These are phyloP conservation scores for Zeugodacus cucurbitae DNA, from an alignment of 1,140 invertebrate species.

Conservation along the genomic window DNA sequence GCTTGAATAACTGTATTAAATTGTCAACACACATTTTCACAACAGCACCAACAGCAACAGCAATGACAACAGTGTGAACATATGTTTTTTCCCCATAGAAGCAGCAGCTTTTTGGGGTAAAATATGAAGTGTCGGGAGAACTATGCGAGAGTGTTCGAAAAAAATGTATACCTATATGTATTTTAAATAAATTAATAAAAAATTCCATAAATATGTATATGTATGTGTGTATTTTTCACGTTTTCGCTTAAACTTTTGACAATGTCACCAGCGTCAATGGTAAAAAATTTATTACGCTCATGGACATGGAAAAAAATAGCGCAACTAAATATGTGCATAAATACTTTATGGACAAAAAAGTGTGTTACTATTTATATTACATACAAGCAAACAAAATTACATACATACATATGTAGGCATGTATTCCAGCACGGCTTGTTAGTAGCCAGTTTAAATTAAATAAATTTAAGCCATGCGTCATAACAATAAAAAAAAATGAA, in stretches of 20 bases:
- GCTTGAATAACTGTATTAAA: neutral
- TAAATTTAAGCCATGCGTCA: conserved; percentile 23
- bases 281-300: conserved; percentile 18
- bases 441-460: neutral
- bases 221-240: neutral
- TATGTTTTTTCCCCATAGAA: neutral
- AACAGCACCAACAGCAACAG: neutral
- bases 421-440: neutral
- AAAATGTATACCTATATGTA: neutral
- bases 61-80: neutral
- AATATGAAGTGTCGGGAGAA: neutral
- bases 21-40: neutral
- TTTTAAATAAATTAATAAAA: neutral
- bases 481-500: neutral
- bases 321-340: neutral
- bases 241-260: conserved; percentile 8
- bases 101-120: neutral
- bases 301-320: neutral
- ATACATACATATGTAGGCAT: neutral
- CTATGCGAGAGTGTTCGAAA: neutral
- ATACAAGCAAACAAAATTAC: neutral
- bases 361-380: neutral
- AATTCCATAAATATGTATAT: neutral
- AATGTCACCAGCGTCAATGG: neutral
- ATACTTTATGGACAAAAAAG: neutral